Base-by-base conservation (phyloP, 2,797 vertebrate genomes). In the Balearica regulorum region DNA sequence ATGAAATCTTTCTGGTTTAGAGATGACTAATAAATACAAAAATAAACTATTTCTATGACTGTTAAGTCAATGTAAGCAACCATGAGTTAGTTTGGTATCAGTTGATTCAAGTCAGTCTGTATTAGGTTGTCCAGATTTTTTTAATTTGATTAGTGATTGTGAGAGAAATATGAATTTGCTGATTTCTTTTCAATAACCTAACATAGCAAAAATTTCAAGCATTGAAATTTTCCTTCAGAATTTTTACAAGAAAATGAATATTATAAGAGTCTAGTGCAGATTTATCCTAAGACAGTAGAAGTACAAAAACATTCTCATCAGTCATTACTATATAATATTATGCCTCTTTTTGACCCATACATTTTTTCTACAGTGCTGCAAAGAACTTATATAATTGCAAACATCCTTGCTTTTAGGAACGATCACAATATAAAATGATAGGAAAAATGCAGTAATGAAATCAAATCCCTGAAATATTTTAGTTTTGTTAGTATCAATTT, bases 201-300 rank as follows among this genome's bases (percentile, higher is more conserved):
- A 29, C 0, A 1, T 0, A 87, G 22, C 14, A 91, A 80, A 64
- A 76, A n/a, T 22, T 61, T 81, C 28, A 78, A 70, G 22, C 26
- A 55, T 1, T 68, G 43, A 18, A 12, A 68, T 78, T 49, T 78
- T 79, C 8, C 31, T 39, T 72, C 25, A 29, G 17, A 75, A 64
- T 46, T 85, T 76, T 85, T 76, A 15, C 9, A n/a, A 61, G 26
- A 31, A 82, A 79, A 61, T 43, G 0, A 65, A 6, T 72, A 21
- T 43, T 39, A 5, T 58, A 57, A 60, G 12, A 82, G 4, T 29
- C 21, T 35, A 39, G 29, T 0, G 0, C 11, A 80, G 26, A 25
- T 82, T 69, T 79, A 37, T 48, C 24, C 66, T 37, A 68, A 81
- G 13, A 44, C 11, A 68, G n/a, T 9, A 72, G 7, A 73, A 83